A percentile compares a stretch with the other conserved stretches of the same genome.
Evolutionary conservation across 2,888 invertebrate species (phyloP).

Genomic region (Anarsia innoxiella): DNA sequence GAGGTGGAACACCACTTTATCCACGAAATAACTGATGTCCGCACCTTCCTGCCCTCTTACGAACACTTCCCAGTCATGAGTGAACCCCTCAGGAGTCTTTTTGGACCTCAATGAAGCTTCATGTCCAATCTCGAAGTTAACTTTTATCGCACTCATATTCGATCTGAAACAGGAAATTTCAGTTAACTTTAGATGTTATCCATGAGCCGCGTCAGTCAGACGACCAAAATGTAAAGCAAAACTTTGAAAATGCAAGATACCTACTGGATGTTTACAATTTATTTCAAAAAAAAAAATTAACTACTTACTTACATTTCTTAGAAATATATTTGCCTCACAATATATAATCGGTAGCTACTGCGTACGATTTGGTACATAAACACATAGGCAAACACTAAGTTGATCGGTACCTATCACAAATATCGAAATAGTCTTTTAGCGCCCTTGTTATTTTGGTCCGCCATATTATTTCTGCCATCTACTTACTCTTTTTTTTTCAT

Average conservation of each 20-base stretch:
- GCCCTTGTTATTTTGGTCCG: conserved; percentile 74
- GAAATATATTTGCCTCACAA: conserved; percentile 3
- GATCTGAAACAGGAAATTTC: conserved; percentile 25
- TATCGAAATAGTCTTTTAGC: conserved; percentile 65
- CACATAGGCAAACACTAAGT: conserved; percentile 30
- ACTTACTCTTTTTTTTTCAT: conserved; percentile 15
- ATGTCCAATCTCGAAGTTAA: conserved; percentile 95
- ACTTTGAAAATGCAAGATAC: conserved; percentile 10
- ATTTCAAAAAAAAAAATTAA: conserved; percentile 30
- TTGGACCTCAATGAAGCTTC: conserved; percentile 87
- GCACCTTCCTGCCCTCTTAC: conserved; percentile 91
- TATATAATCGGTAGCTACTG: conserved; percentile 21
- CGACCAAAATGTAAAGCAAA: conserved; percentile 9
- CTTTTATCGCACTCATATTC: conserved; percentile 68
- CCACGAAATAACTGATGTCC: conserved; percentile 92
- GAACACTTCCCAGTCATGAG: conserved; percentile 98
- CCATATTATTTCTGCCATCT: conserved; percentile 69
- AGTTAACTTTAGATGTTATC: background rate
- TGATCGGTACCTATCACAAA: conserved; percentile 33
- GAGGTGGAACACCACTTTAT: conserved; percentile 92
- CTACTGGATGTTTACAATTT: conserved; percentile 16
- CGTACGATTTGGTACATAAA: conserved; percentile 23
- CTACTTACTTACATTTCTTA: conserved; percentile 32
- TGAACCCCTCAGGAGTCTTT: conserved; percentile 91
- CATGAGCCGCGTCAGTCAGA: background rate